These are phyloP conservation scores for Sinocyclocheilus maitianheensis DNA, from an alignment of 2,113 vertebrate species.

Conservation along the genomic window DNA sequence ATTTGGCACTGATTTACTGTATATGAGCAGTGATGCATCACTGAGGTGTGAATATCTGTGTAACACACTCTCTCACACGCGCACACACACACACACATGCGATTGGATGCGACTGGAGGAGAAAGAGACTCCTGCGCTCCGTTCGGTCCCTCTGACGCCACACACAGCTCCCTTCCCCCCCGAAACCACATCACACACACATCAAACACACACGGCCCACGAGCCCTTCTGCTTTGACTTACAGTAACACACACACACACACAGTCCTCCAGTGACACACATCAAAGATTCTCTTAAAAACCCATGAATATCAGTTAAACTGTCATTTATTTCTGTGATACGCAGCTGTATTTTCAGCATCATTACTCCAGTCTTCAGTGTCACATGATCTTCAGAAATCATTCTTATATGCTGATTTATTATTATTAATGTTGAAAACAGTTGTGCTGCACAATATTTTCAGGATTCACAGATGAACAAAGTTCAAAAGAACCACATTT, in stretches of 20 bases:
- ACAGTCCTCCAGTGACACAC: slow-evolving; percentile 71
- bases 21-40: slow-evolving; percentile 17
- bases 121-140: not conserved
- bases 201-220: slow-evolving; percentile 65
- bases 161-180: slow-evolving; percentile 77
- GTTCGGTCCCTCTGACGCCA: slow-evolving; percentile 78
- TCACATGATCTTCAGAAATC: not conserved
- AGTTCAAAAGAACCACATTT: not conserved
- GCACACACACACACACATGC: not conserved
- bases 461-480: too few relatives aligned
- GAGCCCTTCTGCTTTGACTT: slow-evolving; percentile 83
- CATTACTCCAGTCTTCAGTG: not conserved
- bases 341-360: not conserved
- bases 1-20: not conserved
- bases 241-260: slow-evolving; percentile 65
- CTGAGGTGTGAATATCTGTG: not conserved
- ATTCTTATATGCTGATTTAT: not conserved
- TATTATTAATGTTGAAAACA: not conserved
- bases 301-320: not conserved
- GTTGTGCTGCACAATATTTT: not conserved
- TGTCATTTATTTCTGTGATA: not conserved
- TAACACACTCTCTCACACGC: not conserved
- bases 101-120: not conserved
- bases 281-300: slow-evolving; percentile 81
- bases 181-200: slow-evolving; percentile 79